A percentile compares a stretch with the other conserved stretches of the same genome.
These are phyloP conservation scores for Alca torda DNA, from an alignment of 2,797 vertebrate species.

Conservation along the genomic window DNA sequence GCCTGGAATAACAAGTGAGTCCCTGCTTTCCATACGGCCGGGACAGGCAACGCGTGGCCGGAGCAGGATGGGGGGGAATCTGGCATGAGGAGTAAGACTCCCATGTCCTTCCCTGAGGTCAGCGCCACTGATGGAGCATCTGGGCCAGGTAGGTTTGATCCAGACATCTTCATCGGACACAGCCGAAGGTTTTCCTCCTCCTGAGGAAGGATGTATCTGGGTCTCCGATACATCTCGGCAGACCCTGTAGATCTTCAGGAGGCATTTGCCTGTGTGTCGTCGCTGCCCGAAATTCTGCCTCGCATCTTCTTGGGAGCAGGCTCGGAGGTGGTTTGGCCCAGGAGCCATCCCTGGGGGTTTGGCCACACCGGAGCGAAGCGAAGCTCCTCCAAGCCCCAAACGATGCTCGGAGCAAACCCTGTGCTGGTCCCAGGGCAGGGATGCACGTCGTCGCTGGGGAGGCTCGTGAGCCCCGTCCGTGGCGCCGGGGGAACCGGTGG, in stretches of 20 bases:
- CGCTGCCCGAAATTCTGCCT: background rate
- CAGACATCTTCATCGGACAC: fast-evolving
- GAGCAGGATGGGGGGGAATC: background rate
- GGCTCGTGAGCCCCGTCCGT: fast-evolving
- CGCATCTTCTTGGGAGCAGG: fast-evolving
- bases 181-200: background rate
- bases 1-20: background rate
- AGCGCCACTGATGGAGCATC: background rate
- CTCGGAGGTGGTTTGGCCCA: background rate
- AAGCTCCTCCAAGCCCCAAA: background rate
- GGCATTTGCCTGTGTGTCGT: background rate
- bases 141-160: background rate
- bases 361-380: fast-evolving
- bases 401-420: fast-evolving
- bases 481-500: fast-evolving
- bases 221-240: background rate
- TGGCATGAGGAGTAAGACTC: background rate
- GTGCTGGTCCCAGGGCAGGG: background rate
- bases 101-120: background rate
- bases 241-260: background rate
- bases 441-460: fast-evolving
- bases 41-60: background rate
- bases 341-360: background rate
- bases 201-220: background rate
- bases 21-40: background rate